Conservation (phyloP, 2,797 vertebrate species). For the Cetoscarus ocellatus region DNA sequence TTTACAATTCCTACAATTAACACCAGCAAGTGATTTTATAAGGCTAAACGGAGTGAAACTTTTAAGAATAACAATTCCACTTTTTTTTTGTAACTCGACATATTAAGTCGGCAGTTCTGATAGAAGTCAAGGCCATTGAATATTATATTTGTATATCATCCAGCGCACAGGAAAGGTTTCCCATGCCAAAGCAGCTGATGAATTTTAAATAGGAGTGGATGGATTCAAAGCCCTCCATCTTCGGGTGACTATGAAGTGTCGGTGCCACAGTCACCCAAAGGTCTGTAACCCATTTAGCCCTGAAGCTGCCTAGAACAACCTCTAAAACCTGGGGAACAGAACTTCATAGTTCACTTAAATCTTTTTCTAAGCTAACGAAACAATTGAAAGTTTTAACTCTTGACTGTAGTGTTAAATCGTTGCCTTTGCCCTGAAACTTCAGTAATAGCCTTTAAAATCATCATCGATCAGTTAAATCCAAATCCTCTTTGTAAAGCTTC, state of each 20-base stretch:
- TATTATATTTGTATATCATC: constrained; percentile 72
- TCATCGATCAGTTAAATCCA: no score
- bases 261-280: constrained; percentile 65
- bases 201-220: constrained; percentile 64
- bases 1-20: constrained; percentile 95
- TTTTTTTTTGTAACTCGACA: constrained; percentile 71
- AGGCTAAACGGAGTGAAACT: constrained; percentile 82
- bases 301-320: no score
- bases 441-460: no score
- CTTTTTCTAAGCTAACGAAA: no score
- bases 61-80: constrained; percentile 64
- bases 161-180: constrained; percentile 61
- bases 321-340: no score
- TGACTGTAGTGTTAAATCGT: no score
- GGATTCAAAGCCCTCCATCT: constrained; percentile 44
- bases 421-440: no score
- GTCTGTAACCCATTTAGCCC: constrained; percentile 12
- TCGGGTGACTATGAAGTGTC: constrained; percentile 51
- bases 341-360: no score
- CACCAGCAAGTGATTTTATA: constrained; percentile 97
- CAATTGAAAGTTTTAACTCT: no score
- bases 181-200: constrained; percentile 79
- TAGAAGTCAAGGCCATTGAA: constrained; percentile 63
- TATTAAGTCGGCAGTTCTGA: constrained; percentile 68
- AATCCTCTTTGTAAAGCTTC: no score